These are phyloP conservation scores for Rattus norvegicus DNA, from an alignment of 2,113 vertebrate species.

Conservation along the genomic window DNA sequence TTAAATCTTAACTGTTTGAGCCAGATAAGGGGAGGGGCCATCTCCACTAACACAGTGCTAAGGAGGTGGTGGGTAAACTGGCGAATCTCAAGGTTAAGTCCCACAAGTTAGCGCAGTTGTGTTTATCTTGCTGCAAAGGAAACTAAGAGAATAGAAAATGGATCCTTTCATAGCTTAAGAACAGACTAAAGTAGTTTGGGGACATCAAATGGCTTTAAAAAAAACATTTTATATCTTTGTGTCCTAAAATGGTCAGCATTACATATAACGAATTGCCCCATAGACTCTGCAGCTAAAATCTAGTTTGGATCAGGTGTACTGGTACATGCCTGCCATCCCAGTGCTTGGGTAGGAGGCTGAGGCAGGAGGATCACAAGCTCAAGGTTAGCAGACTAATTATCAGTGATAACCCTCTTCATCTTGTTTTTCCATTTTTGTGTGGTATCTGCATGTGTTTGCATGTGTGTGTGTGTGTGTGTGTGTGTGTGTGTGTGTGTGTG, in stretches of 20 bases:
- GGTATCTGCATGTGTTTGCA: neutral
- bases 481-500: neutral
- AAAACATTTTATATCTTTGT: neutral
- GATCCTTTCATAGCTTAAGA: slow-evolving; percentile 14
- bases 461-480: neutral
- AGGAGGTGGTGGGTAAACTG: neutral
- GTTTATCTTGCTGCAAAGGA: neutral
- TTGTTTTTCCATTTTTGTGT: neutral
- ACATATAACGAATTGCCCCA: neutral
- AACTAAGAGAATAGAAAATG: slow-evolving; percentile 32
- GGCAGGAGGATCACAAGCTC: neutral
- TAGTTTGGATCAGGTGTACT: neutral
- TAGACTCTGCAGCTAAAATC: neutral
- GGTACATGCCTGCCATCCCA: neutral
- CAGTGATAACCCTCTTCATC: neutral
- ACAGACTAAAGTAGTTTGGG: neutral
- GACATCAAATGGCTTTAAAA: neutral
- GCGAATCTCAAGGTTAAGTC: neutral
- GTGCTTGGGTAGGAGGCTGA: neutral
- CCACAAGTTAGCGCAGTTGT: neutral
- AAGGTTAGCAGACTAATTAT: neutral
- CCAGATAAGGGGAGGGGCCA: neutral
- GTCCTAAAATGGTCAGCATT: slow-evolving; percentile 5
- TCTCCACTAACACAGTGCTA: neutral
- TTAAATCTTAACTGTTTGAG: neutral